Base-by-base conservation (phyloP, 2,797 vertebrate species). In the Pseudocheirus occidentalis region DNA sequence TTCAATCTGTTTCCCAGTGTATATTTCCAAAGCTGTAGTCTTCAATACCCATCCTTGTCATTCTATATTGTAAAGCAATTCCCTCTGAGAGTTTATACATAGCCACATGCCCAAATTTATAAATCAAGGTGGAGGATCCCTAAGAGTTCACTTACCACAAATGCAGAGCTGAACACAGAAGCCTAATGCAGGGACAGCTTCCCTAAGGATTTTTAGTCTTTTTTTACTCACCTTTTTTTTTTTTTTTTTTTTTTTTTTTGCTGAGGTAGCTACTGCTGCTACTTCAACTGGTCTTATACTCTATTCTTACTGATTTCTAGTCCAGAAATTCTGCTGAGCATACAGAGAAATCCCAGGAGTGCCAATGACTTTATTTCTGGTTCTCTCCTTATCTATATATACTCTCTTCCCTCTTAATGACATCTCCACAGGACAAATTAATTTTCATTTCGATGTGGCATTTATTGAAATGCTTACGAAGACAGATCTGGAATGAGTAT, bases 351-450 rank as follows among this genome's bases (percentile, higher is more conserved):
- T 59, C 93, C 10, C 90, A 92, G 91, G 5, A 81, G 18, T n/a
- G 52, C 96, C 95, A 93, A 91, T 91, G 93, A 91, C 34, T 95
- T 93, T 62, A 93, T 95, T 95, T 95, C 87, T 27, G 53, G 91
- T 91, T 93, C 91, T 97, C 27, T 66, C 34, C 93, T 94, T 96
- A 95, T 95, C 94, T 95, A 40, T 59, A 54, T 95, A 40, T 59
- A 54, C 90, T 73, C 6, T 92, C 91, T 93, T 52, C 27, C 55
- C 21, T 92, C 55, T 57, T 92, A 92, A 40, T n/a, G 13, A 93
- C 0, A 0, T 91, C 7, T 56, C 95, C 55, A 54, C 73, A 93
- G 87, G 93, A 93, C 92, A 52, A 93, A 94, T 91, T 95, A 90
- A 28, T 93, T 95, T 96, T 95, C 91, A 94, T 93, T 96, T 97